Percentiles rank a stretch among this genome's conserved stretches.
These are phyloP conservation scores for Venturia canescens DNA, from an alignment of 1,140 invertebrate species.

Conservation along the genomic window DNA sequence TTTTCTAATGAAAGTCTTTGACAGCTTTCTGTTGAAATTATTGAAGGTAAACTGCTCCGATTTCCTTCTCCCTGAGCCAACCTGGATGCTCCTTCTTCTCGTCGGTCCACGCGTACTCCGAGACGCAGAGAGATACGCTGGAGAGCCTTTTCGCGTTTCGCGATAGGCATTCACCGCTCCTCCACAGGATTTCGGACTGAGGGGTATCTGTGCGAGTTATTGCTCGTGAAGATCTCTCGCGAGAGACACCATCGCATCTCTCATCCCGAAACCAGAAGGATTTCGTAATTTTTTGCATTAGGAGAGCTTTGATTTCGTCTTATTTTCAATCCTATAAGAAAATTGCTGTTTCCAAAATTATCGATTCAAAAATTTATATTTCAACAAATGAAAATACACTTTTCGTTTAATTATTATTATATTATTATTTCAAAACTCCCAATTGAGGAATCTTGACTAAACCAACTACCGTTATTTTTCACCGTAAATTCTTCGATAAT, in stretches of 20 bases:
- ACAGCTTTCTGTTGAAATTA: not conserved
- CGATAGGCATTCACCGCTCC: slow-evolving; percentile 63
- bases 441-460: too few species aligned
- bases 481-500: not conserved
- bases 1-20: too few species aligned
- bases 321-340: not conserved
- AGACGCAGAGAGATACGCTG: slow-evolving; percentile 65
- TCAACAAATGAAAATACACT: too few species aligned
- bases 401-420: not conserved
- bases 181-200: slow-evolving; percentile 43
- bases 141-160: slow-evolving; percentile 75
- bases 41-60: not conserved
- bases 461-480: too few species aligned
- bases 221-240: slow-evolving; percentile 35
- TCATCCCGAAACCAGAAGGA: not conserved
- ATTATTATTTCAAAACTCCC: not conserved
- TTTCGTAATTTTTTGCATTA: not conserved
- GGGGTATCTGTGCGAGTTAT: slow-evolving; percentile 49
- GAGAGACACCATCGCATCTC: slow-evolving; percentile 33
- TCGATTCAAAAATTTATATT: too few species aligned
- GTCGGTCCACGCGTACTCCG: slow-evolving; percentile 11
- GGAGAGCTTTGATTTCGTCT: not conserved
- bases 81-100: not conserved
- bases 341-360: too few species aligned
- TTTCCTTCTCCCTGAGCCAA: not conserved